Evolutionary conservation across 2,113 vertebrate genomes (phyloP).

Genomic region (Ptilorrhoa leucosticta): DNA sequence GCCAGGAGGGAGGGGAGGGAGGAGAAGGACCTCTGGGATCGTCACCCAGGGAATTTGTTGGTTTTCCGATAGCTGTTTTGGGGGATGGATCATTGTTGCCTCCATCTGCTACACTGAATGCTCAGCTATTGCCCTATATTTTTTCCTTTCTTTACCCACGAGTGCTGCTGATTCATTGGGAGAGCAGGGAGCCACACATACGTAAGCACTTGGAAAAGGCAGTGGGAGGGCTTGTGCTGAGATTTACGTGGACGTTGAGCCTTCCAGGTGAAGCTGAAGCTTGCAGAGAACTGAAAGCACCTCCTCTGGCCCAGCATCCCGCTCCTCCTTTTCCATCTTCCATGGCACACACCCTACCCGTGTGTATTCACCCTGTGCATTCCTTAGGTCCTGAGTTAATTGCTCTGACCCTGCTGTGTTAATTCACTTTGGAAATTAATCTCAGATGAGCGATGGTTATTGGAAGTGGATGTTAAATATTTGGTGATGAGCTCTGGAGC

Average conservation of each 20-base stretch:
- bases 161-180: not conserved
- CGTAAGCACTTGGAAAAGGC: not conserved
- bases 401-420: not conserved
- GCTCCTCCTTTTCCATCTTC: not conserved
- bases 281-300: not conserved
- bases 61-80: not conserved
- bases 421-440: not conserved
- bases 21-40: not conserved
- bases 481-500: not conserved
- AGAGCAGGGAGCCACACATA: not conserved
- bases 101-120: not conserved
- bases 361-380: fast-evolving
- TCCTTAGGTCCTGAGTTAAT: not conserved
- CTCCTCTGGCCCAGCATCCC: not conserved
- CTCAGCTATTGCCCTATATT: not conserved
- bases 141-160: not conserved
- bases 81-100: not conserved
- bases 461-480: not conserved
- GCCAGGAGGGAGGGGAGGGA: not conserved
- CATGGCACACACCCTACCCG: no score
- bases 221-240: not conserved
- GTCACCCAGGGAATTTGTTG: not conserved
- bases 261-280: not conserved
- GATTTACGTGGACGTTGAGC: not conserved
- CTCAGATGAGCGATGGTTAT: not conserved